Percentiles rank a stretch among this genome's conserved stretches.
Conservation (phyloP, 1,140 invertebrate species). For the Centruroides sculpturatus region DNA sequence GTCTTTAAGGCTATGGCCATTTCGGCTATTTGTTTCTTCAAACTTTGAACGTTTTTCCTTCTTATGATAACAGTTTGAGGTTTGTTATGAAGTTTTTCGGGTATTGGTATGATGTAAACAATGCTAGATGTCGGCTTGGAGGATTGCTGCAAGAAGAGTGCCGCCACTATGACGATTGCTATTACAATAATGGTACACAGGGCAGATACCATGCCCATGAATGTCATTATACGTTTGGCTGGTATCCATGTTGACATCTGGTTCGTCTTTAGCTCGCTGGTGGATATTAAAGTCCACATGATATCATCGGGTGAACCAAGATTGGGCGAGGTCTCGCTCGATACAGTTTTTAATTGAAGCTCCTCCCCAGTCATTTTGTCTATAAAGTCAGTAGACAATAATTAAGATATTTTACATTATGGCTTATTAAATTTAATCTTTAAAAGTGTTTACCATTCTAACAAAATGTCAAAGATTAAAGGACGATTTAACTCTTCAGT, state of each 20-base stretch:
- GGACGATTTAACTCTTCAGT: too few relatives aligned
- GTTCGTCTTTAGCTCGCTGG: too few relatives aligned
- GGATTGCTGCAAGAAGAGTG: not conserved
- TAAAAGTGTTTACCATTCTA: too few relatives aligned
- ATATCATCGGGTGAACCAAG: too few relatives aligned
- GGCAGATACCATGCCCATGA: constrained; percentile 10
- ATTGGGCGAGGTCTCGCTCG: too few relatives aligned
- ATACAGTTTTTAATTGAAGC: too few relatives aligned
- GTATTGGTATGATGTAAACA: constrained; percentile 8
- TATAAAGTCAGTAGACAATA: too few relatives aligned
- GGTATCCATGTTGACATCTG: constrained; percentile 8
- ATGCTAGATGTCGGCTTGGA: not conserved
- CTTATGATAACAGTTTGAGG: constrained; percentile 9
- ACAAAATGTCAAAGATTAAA: too few relatives aligned
- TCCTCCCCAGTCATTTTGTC: too few relatives aligned
- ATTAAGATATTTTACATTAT: too few relatives aligned
- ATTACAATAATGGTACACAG: constrained; percentile 10
- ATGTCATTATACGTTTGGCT: constrained; percentile 11
- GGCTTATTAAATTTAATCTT: too few relatives aligned
- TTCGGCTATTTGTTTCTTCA: constrained; percentile 5
- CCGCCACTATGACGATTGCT: constrained; percentile 10
- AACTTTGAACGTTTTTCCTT: constrained; percentile 2
- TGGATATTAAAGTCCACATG: too few relatives aligned
- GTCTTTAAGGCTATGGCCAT: not conserved
- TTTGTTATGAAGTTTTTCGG: constrained; percentile 4